Evolutionary conservation across 2,113 vertebrate genomes (phyloP).

Genomic region (Aldabrachelys gigantea): DNA sequence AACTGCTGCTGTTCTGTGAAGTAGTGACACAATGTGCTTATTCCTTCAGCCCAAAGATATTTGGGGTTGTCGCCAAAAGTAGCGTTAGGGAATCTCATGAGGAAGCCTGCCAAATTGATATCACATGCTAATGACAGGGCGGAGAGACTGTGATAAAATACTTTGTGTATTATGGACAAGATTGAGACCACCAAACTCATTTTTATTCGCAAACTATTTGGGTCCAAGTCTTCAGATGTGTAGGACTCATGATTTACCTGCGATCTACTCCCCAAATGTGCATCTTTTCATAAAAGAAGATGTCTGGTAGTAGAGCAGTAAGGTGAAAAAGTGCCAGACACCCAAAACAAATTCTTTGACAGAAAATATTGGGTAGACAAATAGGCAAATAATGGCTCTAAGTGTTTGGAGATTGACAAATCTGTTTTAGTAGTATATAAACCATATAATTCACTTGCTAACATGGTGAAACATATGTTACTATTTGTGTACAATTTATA

Average conservation of each 20-base stretch:
- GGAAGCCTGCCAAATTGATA: not conserved
- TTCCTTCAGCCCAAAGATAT: not conserved
- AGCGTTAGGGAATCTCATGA: not conserved
- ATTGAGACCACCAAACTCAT: not conserved
- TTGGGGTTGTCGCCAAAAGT: not conserved
- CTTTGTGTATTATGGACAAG: not conserved
- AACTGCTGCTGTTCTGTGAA: not conserved
- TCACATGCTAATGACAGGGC: not conserved
- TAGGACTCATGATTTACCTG: not conserved
- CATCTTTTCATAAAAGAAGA: not conserved
- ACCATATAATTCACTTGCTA: not conserved
- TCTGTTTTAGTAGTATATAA: not conserved
- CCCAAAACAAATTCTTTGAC: not conserved
- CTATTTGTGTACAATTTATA: not conserved
- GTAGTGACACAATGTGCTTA: not conserved
- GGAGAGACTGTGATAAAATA: not conserved
- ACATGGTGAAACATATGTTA: not conserved
- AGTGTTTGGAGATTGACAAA: not conserved
- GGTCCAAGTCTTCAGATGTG: not conserved
- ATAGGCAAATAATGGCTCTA: accelerated
- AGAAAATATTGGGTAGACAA: not conserved
- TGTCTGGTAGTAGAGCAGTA: not conserved
- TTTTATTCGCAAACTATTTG: not conserved
- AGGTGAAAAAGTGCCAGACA: not conserved
- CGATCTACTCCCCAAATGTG: not conserved